Evolutionary conservation across 2,797 vertebrate species (phyloP).

Genomic region (Prunella strophiata): DNA sequence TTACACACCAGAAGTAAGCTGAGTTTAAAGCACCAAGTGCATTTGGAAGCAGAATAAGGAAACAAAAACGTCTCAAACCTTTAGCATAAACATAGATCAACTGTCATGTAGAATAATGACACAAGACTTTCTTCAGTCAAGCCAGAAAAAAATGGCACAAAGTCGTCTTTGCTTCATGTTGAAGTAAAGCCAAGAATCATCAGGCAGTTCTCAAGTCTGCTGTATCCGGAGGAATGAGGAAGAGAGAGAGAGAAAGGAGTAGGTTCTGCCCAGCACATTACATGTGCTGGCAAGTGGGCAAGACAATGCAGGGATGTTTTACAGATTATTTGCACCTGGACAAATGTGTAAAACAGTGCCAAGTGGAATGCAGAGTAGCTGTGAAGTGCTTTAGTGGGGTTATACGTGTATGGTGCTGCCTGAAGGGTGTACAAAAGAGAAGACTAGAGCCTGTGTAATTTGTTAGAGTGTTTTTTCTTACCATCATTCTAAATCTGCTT

Average conservation of each 20-base stretch:
- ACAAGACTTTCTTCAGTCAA: slow-evolving; percentile 46
- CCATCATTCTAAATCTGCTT: neutral
- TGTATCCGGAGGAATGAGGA: neutral
- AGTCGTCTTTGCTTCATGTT: neutral
- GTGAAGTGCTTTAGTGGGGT: neutral
- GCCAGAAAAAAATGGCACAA: slow-evolving; percentile 9
- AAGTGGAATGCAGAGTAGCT: neutral
- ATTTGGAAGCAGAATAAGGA: slow-evolving; percentile 28
- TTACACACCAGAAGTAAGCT: slow-evolving; percentile 3
- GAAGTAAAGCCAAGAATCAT: slow-evolving; percentile 46
- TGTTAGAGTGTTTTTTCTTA: neutral
- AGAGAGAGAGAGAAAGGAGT: neutral
- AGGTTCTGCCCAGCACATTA: neutral
- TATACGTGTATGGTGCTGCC: neutral
- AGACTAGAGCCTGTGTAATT: neutral
- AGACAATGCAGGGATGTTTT: neutral
- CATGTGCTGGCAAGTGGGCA: neutral
- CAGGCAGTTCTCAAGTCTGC: slow-evolving; percentile 30
- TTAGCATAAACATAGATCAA: slow-evolving; percentile 60
- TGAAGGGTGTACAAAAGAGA: neutral
- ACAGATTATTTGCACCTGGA: slow-evolving; percentile 9
- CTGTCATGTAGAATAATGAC: slow-evolving; percentile 52
- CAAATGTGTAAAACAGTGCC: neutral
- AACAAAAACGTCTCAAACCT: slow-evolving; percentile 33
- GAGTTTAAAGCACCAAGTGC: neutral